Evolutionary conservation across 2,888 invertebrate genomes (phyloP), one percentile per base, ranked within the genome.

Genomic region (Drosophila barbarae): DNA sequence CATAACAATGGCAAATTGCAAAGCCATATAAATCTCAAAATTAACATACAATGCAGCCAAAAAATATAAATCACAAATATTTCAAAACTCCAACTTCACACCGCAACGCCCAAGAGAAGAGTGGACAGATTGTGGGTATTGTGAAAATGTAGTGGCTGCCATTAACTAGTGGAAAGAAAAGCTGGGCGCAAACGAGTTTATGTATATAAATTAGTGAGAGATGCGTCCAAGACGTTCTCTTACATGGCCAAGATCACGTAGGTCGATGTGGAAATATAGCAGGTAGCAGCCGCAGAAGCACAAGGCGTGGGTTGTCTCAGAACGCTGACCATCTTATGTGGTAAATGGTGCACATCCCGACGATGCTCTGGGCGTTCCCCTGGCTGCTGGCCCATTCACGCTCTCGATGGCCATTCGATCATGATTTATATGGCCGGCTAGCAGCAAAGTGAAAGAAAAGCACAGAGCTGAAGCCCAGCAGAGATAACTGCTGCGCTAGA

Each of bases 351-450:
- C 67, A 49, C 52, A 52, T 36, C 59, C 57, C 56, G 41, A 39
- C 21, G 26, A 26, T 26, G 46, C 18, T 13, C 8, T 32, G 46
- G 46, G 46, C 46, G 46, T 32, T 30, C 42, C 42, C 5, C 46
- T 1, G 30, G 57, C 38, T 42, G 55, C 44, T 42, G 55, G 44
- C 56, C 65, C 55, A 65, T 50, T 49, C 47, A 34, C 57, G 67
- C 59, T 61, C 82, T 53, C 68, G 73, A 78, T 79, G 74, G 69
- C 79, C 73, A 79, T 71, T 75, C 77, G 78, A 78, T 82, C 73
- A 81, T 73, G 73, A 71, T 82, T 74, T 69, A 65, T 81, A 56
- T 61, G 51, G 21, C 71, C 30, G 28, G 38, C 47, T 10, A 21
- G 21, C 23, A 13, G 35, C 57, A 46, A 52, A 79, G 77, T 75